Conservation (phyloP, 1,140 invertebrate genomes). For the Latrodectus geometricus region DNA sequence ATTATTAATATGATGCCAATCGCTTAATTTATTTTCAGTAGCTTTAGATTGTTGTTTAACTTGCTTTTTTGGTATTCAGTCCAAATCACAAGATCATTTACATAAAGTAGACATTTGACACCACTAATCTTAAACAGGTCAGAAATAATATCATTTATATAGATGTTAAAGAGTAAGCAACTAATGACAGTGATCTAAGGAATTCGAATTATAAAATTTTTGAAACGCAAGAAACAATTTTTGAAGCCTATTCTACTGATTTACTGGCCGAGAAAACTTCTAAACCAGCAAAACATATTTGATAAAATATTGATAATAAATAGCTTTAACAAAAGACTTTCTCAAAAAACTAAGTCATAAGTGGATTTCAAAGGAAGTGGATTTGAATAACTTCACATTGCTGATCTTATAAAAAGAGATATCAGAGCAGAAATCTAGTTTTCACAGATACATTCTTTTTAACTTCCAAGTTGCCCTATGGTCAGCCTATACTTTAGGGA, state of each 20-base stretch:
- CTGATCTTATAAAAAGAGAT: no score
- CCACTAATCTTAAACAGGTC: no score
- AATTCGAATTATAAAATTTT: neutral
- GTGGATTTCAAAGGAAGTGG: no score
- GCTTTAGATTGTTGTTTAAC: neutral
- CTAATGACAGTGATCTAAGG: neutral
- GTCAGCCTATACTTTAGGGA: no score
- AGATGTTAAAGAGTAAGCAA: neutral
- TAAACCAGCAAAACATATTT: constrained; percentile 1
- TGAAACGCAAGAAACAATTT: neutral
- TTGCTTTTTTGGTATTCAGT: neutral
- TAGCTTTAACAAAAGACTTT: neutral
- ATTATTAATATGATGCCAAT: neutral
- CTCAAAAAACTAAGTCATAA: neutral
- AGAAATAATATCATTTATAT: neutral
- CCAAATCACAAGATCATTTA: neutral
- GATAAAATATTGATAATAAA: neutral
- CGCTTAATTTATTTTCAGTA: neutral
- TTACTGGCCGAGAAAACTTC: constrained; percentile 8
- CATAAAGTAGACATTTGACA: neutral
- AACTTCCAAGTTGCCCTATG: no score
- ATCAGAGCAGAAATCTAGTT: no score
- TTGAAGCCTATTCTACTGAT: neutral
- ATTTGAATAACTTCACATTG: no score
- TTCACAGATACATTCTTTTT: no score